phyloP scores from a whole-genome alignment of 2,797 vertebrate genomes.

The Pangasius mekongensis region DNA sequence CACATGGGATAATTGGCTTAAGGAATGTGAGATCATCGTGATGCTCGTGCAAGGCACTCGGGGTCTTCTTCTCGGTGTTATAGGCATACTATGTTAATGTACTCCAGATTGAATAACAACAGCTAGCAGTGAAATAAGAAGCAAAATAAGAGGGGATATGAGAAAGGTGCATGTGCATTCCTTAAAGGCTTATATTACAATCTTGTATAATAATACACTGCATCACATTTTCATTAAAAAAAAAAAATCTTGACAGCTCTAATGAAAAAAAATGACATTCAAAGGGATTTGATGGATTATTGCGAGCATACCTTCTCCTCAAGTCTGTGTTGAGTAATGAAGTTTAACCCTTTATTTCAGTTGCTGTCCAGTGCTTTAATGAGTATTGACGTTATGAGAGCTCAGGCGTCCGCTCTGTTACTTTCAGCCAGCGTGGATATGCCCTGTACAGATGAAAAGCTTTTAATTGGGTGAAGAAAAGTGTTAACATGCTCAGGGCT shows the following conservation, averaged over 20 bases:
- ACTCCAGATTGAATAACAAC: neutral
- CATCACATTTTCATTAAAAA: neutral
- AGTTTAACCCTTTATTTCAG: constrained; percentile 19
- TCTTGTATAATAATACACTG: constrained; percentile 11
- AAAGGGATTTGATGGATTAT: neutral
- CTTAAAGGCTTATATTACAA: neutral
- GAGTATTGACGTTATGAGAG: constrained; percentile 38
- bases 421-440: neutral
- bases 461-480: constrained; percentile 47
- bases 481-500: constrained; percentile 23
- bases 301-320: neutral
- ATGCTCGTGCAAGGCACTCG: constrained; percentile 1
- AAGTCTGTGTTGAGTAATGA: neutral
- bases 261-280: neutral
- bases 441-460: constrained; percentile 30
- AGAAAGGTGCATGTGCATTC: neutral
- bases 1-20: constrained; percentile 65
- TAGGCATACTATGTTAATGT: neutral
- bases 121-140: neutral
- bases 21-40: constrained; percentile 50
- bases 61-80: neutral
- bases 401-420: neutral
- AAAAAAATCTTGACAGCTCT: neutral
- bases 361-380: constrained; percentile 21
- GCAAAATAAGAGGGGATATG: neutral